These are phyloP conservation scores for Sussaba pulchella DNA, from an alignment of 2,888 invertebrate species.

Conservation along the genomic window DNA sequence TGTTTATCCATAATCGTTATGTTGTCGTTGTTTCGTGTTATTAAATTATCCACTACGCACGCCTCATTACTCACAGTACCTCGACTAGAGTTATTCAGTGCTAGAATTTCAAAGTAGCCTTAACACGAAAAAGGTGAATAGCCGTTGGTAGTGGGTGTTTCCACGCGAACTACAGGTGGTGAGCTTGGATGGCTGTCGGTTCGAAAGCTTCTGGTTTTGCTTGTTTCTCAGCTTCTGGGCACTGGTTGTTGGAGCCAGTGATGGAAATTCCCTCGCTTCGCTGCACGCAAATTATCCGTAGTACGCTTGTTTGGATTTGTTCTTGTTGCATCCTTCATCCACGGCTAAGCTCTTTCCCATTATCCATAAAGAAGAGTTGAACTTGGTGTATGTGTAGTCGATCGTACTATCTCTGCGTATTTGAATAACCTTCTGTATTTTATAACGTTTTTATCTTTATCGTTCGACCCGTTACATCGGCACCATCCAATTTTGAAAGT, in stretches of 20 bases:
- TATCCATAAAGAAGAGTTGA: too few species aligned
- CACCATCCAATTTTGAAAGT: conserved; percentile 12
- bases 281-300: not conserved
- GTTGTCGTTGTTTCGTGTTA: too few species aligned
- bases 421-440: not conserved
- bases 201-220: conserved; percentile 9
- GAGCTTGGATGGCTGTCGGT: not conserved
- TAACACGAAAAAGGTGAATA: not conserved
- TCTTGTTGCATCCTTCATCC: not conserved
- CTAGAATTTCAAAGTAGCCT: not conserved
- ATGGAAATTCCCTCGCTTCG: conserved; percentile 22
- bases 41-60: too few species aligned
- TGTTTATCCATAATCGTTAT: too few species aligned
- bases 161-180: conserved; percentile 46
- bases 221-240: not conserved
- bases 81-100: too few species aligned
- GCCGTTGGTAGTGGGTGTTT: conserved; percentile 4
- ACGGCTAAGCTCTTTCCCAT: not conserved
- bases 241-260: not conserved
- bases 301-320: conserved; percentile 12
- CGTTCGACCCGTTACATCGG: not conserved
- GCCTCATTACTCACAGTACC: too few species aligned
- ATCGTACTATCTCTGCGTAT: too few species aligned
- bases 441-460: not conserved
- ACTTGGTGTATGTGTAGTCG: too few species aligned